A percentile compares a stretch with the other conserved stretches of the same genome.
These are phyloP conservation scores for Spodoptera exigua DNA, from an alignment of 2,888 invertebrate genomes.

Conservation along the genomic window DNA sequence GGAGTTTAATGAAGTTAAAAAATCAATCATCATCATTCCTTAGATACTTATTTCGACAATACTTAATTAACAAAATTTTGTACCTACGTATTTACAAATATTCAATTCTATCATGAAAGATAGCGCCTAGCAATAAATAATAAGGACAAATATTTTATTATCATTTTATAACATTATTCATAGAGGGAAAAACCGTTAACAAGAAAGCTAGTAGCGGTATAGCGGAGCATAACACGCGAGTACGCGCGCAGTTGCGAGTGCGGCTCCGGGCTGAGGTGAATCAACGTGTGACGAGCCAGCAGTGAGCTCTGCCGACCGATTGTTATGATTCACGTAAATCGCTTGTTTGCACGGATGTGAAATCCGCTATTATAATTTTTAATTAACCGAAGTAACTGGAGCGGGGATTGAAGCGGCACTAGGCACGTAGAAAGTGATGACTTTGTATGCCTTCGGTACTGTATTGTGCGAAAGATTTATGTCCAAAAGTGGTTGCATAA, in stretches of 20 bases:
- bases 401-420: constrained; percentile 82
- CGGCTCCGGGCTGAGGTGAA: constrained; percentile 68
- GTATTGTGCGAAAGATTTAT: constrained; percentile 56
- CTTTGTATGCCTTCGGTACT: constrained; percentile 64
- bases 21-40: too few relatives aligned
- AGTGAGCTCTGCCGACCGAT: constrained; percentile 64
- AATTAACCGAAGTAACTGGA: constrained; percentile 87
- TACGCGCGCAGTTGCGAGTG: constrained; percentile 44
- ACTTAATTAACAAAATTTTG: too few relatives aligned
- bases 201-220: constrained; percentile 62
- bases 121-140: constrained; percentile 25
- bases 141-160: constrained; percentile 42
- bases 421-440: constrained; percentile 85
- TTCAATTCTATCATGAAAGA: not conserved
- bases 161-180: constrained; percentile 69
- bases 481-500: constrained; percentile 37
- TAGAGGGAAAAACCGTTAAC: constrained; percentile 77
- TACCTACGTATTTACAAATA: too few relatives aligned
- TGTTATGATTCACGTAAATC: constrained; percentile 85
- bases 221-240: constrained; percentile 33
- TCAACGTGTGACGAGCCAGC: constrained; percentile 73
- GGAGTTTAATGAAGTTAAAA: too few relatives aligned
- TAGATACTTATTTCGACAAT: too few relatives aligned
- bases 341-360: constrained; percentile 86
- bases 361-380: constrained; percentile 88